Evolutionary conservation across 2,888 invertebrate genomes (phyloP), one percentile per base, ranked within the genome.

Genomic region (Spisula solida): DNA sequence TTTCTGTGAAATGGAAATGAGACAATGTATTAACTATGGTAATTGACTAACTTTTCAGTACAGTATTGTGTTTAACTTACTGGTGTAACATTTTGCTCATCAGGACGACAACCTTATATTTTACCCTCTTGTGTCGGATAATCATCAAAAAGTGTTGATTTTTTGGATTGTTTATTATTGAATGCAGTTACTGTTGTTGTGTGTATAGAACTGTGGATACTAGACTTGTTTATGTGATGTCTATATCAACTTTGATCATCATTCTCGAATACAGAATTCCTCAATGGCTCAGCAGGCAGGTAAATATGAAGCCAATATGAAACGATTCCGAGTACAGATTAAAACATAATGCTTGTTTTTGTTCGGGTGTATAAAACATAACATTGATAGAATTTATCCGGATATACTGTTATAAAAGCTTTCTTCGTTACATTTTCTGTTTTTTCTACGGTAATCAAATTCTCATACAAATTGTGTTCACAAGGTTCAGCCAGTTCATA

Each of bases 111-210:
- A 66, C 25, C 60, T 25, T 25, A 25, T 41, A 41, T 41, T 41
- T 41, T 41, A 41, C 41, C 8, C 41, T 8, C 41, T 66, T 25
- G 34, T 75, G 75, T 75, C 31, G 75, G 75, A 75, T 75, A 34
- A 12, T 31, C 31, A 12, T 34, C 75, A 70, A 70, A 41, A 75
- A 75, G 34, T 75, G 31, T 75, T 18, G 16, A 34, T 34, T 34
- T 75, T 75, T 31, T 75, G 75, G 75, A 75, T 75, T 75, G 31
- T 75, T 75, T 75, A 75, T 75, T 75, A 14, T 75, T 75, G 31
- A 75, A 34, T 31, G 34, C 31, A 31, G 75, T 31, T 16, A 75
- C 29, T 75, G 10, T 34, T 31, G 14, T 75, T 31, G 18, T 66
- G 20, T 6, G 1, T 55, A 4, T n/a, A 14, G 2, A 25, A 25